These are phyloP conservation scores for Tachysurus fulvidraco DNA, from an alignment of 2,113 vertebrate species.

Conservation along the genomic window DNA sequence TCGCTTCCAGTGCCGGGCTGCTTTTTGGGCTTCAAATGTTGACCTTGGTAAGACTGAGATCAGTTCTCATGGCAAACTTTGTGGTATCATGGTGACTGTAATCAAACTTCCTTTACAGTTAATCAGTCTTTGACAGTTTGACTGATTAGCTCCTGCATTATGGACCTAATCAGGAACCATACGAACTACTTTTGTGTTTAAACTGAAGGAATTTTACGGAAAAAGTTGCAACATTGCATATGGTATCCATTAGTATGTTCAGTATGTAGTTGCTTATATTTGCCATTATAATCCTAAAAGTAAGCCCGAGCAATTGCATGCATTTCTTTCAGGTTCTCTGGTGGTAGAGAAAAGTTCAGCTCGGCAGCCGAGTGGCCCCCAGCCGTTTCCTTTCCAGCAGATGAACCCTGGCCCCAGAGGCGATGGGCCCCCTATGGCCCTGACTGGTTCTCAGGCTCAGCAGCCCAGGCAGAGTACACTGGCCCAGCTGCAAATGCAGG, in stretches of 20 bases:
- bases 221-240: background rate
- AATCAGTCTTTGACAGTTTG: too few species aligned
- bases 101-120: too few species aligned
- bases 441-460: slow-evolving; percentile 50
- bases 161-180: background rate
- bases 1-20: slow-evolving; percentile 76
- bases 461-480: slow-evolving; percentile 73
- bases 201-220: background rate
- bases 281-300: background rate
- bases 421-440: slow-evolving; percentile 58
- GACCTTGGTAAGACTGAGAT: slow-evolving; percentile 71
- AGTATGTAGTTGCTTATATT: background rate
- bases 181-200: background rate
- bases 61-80: background rate
- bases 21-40: slow-evolving; percentile 77
- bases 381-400: slow-evolving; percentile 60
- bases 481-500: slow-evolving; percentile 79
- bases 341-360: slow-evolving; percentile 68
- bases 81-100: too few species aligned
- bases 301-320: background rate
- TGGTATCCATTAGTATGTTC: background rate
- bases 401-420: slow-evolving; percentile 59
- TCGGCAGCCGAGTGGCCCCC: slow-evolving; percentile 57
- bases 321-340: slow-evolving; percentile 65
- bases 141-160: background rate